phyloP scores from a whole-genome alignment of 2,113 vertebrate genomes.

The Clinocottus analis region DNA sequence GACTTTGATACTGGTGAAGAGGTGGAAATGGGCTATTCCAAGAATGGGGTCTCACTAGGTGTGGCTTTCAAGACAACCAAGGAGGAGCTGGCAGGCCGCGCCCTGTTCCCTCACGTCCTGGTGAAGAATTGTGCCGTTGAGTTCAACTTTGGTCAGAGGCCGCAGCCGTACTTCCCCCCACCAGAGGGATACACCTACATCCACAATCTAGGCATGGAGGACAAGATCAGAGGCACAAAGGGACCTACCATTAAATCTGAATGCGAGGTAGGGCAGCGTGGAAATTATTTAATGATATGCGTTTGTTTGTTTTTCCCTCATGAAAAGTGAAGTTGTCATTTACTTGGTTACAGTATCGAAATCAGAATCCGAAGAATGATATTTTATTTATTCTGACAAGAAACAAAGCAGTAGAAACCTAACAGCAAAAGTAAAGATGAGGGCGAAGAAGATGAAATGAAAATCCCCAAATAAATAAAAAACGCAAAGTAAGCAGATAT shows the following conservation, averaged over 20 bases:
- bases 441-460: not conserved
- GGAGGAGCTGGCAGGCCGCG: constrained; percentile 83
- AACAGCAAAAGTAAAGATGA: not conserved
- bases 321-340: not conserved
- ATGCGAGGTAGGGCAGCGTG: constrained; percentile 85
- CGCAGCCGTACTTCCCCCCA: constrained; percentile 83
- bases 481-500: too few species aligned
- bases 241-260: constrained; percentile 89
- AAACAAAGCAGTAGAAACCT: not conserved
- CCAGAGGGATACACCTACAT: constrained; percentile 90
- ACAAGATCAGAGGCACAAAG: constrained; percentile 86
- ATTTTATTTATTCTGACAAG: not conserved
- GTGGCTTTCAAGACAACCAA: constrained; percentile 86
- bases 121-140: constrained; percentile 93
- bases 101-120: constrained; percentile 91
- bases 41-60: constrained; percentile 89
- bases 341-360: not conserved
- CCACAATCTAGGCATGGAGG: constrained; percentile 83
- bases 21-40: constrained; percentile 88
- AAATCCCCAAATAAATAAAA: too few species aligned
- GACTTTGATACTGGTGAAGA: constrained; percentile 89
- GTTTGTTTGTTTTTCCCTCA: not conserved
- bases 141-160: constrained; percentile 92
- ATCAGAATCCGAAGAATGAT: not conserved
- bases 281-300: not conserved